phyloP scores from a whole-genome alignment of 2,888 invertebrate species.

The Mimumesa dahlbomi region DNA sequence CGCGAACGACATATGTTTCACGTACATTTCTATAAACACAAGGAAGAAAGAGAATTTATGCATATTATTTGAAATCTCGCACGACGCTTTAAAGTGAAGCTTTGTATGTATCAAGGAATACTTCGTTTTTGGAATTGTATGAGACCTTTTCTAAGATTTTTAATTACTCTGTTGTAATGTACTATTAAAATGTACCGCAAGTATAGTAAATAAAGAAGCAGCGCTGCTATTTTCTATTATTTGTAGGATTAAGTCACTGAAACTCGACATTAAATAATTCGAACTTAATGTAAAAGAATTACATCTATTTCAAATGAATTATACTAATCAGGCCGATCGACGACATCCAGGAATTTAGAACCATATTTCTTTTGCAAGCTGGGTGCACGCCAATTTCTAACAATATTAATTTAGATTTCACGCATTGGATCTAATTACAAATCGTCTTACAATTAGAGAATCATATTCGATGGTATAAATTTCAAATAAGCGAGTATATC shows the following conservation, averaged over 20 bases:
- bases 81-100: too few relatives aligned
- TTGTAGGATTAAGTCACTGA: too few relatives aligned
- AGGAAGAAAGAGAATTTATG: background rate
- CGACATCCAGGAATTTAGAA: background rate
- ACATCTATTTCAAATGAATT: too few relatives aligned
- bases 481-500: too few relatives aligned
- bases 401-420: conserved; percentile 10
- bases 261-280: background rate
- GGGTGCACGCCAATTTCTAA: conserved; percentile 6
- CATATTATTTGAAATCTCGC: background rate
- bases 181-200: conserved; percentile 22
- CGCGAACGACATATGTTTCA: conserved; percentile 6
- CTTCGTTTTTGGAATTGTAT: background rate
- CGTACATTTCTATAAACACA: background rate
- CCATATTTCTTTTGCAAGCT: background rate
- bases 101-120: background rate
- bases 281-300: too few relatives aligned
- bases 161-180: conserved; percentile 17
- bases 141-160: conserved; percentile 28
- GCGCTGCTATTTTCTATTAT: conserved; percentile 53
- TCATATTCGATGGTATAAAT: too few relatives aligned
- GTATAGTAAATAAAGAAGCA: conserved; percentile 50
- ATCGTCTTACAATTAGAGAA: too few relatives aligned
- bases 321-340: too few relatives aligned
- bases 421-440: too few relatives aligned